Conservation (phyloP, 64 coral and sea anemone species). For the Stichodactyla mertensii region DNA sequence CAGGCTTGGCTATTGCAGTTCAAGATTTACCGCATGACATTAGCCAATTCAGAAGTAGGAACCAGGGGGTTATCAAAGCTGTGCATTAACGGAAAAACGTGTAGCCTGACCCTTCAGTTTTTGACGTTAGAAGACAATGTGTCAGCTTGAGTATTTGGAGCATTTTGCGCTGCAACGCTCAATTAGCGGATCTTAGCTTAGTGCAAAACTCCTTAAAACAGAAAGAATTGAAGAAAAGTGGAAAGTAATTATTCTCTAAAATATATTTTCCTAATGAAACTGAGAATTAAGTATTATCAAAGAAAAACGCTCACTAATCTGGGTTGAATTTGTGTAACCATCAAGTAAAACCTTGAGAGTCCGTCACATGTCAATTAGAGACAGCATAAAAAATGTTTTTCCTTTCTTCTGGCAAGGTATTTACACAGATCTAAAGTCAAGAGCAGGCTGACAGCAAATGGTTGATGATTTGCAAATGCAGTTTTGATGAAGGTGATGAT, state of each 20-base stretch:
- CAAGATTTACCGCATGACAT: not conserved
- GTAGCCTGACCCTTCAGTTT: not conserved
- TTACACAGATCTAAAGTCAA: constrained; percentile 8
- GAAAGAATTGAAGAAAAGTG: not conserved
- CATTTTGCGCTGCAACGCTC: not conserved
- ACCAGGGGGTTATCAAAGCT: not conserved
- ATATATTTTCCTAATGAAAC: no score
- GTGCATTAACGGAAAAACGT: not conserved
- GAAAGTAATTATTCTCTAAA: no score
- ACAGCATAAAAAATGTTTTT: no score
- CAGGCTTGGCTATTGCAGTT: not conserved
- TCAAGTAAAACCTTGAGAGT: not conserved
- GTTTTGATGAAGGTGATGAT: not conserved
- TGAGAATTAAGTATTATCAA: not conserved
- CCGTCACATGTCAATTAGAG: not conserved
- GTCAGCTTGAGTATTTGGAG: not conserved
- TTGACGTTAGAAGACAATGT: not conserved
- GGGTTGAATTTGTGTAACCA: not conserved
- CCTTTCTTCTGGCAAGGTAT: not conserved
- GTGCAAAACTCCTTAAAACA: not conserved
- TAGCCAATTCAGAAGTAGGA: not conserved
- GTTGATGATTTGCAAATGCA: not conserved
- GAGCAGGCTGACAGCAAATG: not conserved
- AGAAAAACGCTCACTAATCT: not conserved
- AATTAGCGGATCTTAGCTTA: not conserved